Percentiles rank a stretch among this genome's conserved stretches.
These are phyloP conservation scores for Alethe castanea DNA, from an alignment of 2,113 vertebrate genomes.

Conservation along the genomic window DNA sequence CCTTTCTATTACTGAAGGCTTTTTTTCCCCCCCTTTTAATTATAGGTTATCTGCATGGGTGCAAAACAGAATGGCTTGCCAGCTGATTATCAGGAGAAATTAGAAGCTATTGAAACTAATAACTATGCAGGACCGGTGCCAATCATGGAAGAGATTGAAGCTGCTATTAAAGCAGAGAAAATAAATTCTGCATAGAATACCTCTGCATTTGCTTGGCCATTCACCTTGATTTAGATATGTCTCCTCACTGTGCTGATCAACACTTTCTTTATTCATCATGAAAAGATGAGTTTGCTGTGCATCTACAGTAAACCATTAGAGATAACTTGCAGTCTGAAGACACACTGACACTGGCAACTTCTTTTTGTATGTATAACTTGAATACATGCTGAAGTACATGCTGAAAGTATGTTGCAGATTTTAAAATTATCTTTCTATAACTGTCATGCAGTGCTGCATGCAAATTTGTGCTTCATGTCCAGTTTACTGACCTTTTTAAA, in stretches of 20 bases:
- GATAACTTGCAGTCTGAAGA: background rate
- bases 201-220: background rate
- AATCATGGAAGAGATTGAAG: slow-evolving; percentile 82
- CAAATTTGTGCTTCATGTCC: background rate
- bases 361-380: background rate
- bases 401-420: background rate
- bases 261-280: background rate
- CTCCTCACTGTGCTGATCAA: background rate
- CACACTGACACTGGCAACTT: background rate
- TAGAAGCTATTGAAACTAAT: slow-evolving; percentile 84
- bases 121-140: slow-evolving; percentile 79
- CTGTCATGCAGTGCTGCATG: background rate
- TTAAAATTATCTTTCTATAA: background rate
- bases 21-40: background rate
- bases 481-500: background rate
- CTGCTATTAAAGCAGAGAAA: slow-evolving; percentile 53
- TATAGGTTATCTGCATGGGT: slow-evolving; percentile 87
- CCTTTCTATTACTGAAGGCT: background rate
- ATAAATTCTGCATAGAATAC: slow-evolving; percentile 31
- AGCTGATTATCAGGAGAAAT: slow-evolving; percentile 78
- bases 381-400: background rate
- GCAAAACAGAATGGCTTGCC: slow-evolving; percentile 88
- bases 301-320: background rate
- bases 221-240: background rate
- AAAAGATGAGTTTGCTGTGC: background rate